Evolutionary conservation across 1,140 invertebrate genomes (phyloP).

Genomic region (Heliconius melpomene): DNA sequence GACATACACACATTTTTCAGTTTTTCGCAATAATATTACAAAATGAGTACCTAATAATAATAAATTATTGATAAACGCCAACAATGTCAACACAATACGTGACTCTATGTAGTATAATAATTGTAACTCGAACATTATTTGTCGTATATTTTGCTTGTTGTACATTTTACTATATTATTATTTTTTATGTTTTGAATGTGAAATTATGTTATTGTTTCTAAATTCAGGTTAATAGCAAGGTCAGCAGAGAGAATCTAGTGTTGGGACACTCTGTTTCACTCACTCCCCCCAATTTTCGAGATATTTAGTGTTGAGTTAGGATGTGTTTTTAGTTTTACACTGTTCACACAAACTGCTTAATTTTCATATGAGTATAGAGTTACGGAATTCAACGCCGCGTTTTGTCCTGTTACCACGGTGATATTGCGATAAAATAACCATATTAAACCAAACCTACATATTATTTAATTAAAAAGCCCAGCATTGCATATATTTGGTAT

Average conservation of each 20-base stretch:
- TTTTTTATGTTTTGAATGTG: not conserved
- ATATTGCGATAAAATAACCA: too few relatives aligned
- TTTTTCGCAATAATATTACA: not conserved
- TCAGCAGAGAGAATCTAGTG: not conserved
- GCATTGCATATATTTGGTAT: too few relatives aligned
- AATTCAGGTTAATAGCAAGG: not conserved
- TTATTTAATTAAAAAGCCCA: too few relatives aligned
- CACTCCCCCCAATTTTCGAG: too few relatives aligned
- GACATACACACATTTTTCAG: too few relatives aligned
- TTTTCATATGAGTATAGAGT: too few relatives aligned
- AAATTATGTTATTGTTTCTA: not conserved
- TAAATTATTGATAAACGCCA: not conserved
- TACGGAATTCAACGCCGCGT: too few relatives aligned
- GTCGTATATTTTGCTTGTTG: not conserved
- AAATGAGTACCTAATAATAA: not conserved
- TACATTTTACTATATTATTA: not conserved
- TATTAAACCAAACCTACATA: too few relatives aligned
- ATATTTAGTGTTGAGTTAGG: not conserved
- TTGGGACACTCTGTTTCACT: not conserved
- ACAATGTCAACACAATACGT: slow-evolving; percentile 7
- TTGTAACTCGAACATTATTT: not conserved
- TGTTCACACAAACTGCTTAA: too few relatives aligned
- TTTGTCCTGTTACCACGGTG: too few relatives aligned
- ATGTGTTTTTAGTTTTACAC: too few relatives aligned
- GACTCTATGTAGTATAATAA: slow-evolving; percentile 7